These are phyloP conservation scores for Lordiphosa mommai DNA, from an alignment of 1,140 invertebrate genomes.

Conservation along the genomic window DNA sequence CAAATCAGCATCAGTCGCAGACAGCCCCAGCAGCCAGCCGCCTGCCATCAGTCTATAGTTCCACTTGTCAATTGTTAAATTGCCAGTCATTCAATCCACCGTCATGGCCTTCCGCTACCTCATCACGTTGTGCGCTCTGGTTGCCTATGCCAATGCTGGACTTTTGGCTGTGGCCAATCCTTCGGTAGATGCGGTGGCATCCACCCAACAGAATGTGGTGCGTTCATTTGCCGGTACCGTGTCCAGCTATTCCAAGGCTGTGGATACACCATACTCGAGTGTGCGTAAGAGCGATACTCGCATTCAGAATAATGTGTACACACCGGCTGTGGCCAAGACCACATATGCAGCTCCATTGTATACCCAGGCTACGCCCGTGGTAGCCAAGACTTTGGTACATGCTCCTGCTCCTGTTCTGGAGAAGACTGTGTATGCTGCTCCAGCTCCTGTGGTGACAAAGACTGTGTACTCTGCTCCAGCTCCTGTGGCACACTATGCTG, in stretches of 20 bases:
- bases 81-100: conserved; percentile 13
- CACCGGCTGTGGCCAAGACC: conserved; percentile 66
- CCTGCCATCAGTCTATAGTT: conserved; percentile 15
- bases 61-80: neutral
- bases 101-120: conserved; percentile 79
- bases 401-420: conserved; percentile 46
- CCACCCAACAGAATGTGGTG: conserved; percentile 82
- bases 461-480: conserved; percentile 41
- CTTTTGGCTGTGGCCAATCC: conserved; percentile 72
- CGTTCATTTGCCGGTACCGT: conserved; percentile 83
- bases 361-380: conserved; percentile 56
- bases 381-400: conserved; percentile 55
- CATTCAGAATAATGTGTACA: conserved; percentile 75
- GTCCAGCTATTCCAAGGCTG: conserved; percentile 83
- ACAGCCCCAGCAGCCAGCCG: conserved; percentile 18
- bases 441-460: conserved; percentile 80
- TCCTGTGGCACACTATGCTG: conserved; percentile 29
- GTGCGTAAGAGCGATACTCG: conserved; percentile 83
- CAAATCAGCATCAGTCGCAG: conserved; percentile 67
- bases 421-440: conserved; percentile 24
- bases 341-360: conserved; percentile 58
- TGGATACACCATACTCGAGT: conserved; percentile 83
- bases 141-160: conserved; percentile 80
- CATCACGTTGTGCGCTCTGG: conserved; percentile 75
- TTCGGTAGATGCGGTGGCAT: conserved; percentile 80